These are phyloP conservation scores for Micropoecilia bifurca DNA, from an alignment of 2,797 vertebrate species.

Conservation along the genomic window DNA sequence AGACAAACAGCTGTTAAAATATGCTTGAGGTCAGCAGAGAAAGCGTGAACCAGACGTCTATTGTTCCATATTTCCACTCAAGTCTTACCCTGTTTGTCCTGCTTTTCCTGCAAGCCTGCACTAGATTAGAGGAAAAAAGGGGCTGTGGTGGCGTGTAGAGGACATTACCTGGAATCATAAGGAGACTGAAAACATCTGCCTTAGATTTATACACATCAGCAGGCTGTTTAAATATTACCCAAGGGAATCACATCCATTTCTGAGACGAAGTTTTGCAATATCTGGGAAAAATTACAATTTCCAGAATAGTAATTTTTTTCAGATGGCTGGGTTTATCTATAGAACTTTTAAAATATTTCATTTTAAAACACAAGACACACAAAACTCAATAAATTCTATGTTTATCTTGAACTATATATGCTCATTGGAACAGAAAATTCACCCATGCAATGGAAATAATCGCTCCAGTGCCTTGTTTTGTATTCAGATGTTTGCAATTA, in stretches of 20 bases:
- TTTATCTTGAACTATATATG: background rate
- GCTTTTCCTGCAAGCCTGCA: conserved; percentile 28
- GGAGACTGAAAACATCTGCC: conserved; percentile 47
- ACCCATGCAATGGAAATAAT: background rate
- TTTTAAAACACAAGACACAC: background rate
- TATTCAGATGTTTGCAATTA: background rate
- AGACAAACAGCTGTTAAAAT: conserved; percentile 48
- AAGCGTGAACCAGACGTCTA: conserved; percentile 61
- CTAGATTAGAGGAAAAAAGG: conserved; percentile 17
- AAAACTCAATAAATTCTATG: conserved; percentile 1
- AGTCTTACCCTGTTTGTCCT: conserved; percentile 25
- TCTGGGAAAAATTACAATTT: conserved; percentile 23
- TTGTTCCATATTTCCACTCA: conserved; percentile 54
- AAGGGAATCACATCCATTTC: conserved; percentile 26
- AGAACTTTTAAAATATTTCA: conserved; percentile 14
- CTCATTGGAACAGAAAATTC: background rate
- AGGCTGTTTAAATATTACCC: conserved; percentile 17
- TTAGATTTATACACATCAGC: conserved; percentile 15
- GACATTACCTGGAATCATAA: conserved; percentile 28
- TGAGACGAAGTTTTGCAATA: conserved; percentile 32
- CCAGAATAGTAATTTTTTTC: conserved; percentile 9
- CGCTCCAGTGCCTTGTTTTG: background rate
- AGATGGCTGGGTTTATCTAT: conserved; percentile 27
- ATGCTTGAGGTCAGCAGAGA: conserved; percentile 37
- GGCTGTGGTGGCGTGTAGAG: conserved; percentile 26